Evolutionary conservation across 1,140 invertebrate genomes (phyloP), one percentile per base, ranked within the genome.

Genomic region (Plectrocnemia conspersa): DNA sequence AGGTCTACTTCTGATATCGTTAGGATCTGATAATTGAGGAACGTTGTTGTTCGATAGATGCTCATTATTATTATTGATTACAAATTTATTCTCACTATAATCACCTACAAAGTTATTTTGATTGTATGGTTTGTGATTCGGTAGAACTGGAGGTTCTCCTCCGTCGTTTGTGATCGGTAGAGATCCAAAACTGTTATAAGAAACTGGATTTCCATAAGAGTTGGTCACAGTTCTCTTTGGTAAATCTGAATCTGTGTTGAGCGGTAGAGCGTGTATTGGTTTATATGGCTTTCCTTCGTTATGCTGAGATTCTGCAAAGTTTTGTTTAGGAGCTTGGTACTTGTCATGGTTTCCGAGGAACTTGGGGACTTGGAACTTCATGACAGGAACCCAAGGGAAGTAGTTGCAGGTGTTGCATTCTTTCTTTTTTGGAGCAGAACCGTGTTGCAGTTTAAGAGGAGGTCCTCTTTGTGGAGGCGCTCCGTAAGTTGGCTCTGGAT

Each of bases 351-450:
- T 55, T 18, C n/a, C 16, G 11, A 22, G 40, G 23, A 2, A 38
- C 50, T 16, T 11, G 29, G 70, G 54, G 69, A 71, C 24, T 16
- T 73, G 68, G 61, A 74, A 73, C 65, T 66, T 70, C 36, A 77
- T 71, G 59, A 90, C 80, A 2, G 87, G 87, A 56, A 86, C 79
- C 87, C 87, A 90, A 47, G 87, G 86, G 56, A 81, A 77, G 59
- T 80, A 78, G 67, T 89, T 88, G 64, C 87, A 90, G 45, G 83
- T 75, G 64, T 84, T 83, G 62, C 86, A 89, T 48, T 77, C 72
- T 63, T 75, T 77, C 33, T 73, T 73, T 41, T 66, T 50, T 58
- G 67, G 63, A 3, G 16, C 11, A 3, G n/a, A 33, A 42, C 16
- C 5, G 9, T 35, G 33, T 6, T 58, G 41, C 23, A 58, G 41